Conservation (phyloP, 2,888 invertebrate species). For the Chrysodeixis includens region DNA sequence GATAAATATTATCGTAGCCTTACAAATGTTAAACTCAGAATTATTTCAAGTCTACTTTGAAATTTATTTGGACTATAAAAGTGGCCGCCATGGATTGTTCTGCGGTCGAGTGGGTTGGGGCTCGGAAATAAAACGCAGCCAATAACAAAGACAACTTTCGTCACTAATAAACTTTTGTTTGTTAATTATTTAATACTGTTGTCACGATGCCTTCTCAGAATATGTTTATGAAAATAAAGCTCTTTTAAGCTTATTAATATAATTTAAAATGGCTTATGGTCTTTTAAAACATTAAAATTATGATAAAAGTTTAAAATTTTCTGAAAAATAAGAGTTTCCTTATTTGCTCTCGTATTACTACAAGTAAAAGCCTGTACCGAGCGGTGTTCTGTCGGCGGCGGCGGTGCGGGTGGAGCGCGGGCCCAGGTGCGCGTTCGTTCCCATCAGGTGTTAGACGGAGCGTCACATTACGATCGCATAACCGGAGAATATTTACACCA, state of each 20-base stretch:
- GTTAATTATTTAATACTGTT: slow-evolving; percentile 1
- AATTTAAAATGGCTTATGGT: background rate
- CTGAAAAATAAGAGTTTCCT: background rate
- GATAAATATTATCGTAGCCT: slow-evolving; percentile 50
- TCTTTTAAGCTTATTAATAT: background rate
- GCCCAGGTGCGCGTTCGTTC: slow-evolving; percentile 20
- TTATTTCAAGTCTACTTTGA: slow-evolving; percentile 44
- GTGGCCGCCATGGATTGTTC: slow-evolving; percentile 35
- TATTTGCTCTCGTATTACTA: background rate
- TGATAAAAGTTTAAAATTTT: background rate
- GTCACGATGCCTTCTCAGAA: background rate
- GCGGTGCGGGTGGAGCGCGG: background rate
- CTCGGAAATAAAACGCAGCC: slow-evolving; percentile 23
- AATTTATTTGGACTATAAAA: slow-evolving; percentile 44
- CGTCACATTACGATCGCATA: slow-evolving; percentile 45
- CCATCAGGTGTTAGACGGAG: slow-evolving; percentile 24
- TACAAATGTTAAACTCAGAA: slow-evolving; percentile 51
- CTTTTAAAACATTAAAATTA: background rate
- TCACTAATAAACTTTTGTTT: slow-evolving; percentile 1
- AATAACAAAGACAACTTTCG: slow-evolving; percentile 15
- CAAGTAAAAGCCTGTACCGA: too few relatives aligned
- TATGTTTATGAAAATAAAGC: background rate
- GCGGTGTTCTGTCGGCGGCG: background rate
- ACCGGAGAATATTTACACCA: slow-evolving; percentile 38
- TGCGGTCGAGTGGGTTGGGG: slow-evolving; percentile 27